Evolutionary conservation across 2,797 vertebrate species (phyloP).

Genomic region (Kryptopterus vitreolus): DNA sequence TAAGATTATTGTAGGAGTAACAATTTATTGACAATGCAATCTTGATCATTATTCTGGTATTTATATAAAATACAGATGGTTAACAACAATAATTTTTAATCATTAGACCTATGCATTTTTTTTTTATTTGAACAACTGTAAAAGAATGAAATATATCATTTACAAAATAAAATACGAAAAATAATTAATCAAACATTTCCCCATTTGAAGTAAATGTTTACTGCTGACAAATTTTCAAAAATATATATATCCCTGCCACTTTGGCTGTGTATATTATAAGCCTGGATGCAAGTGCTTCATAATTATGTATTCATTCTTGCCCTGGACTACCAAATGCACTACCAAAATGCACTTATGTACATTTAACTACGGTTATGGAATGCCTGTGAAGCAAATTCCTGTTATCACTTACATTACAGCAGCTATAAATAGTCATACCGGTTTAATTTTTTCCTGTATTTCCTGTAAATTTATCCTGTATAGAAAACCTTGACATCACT

Average conservation of each 20-base stretch:
- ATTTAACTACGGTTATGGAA: not conserved
- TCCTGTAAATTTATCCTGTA: too few relatives aligned
- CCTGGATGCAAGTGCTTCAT: not conserved
- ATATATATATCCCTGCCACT: not conserved
- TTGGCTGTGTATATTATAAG: not conserved
- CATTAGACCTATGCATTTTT: too few relatives aligned
- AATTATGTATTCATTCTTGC: not conserved
- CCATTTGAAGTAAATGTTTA: not conserved
- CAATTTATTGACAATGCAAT: too few relatives aligned
- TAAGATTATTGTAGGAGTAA: not conserved
- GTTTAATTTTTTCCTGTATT: not conserved
- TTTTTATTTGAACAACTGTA: too few relatives aligned
- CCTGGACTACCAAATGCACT: not conserved
- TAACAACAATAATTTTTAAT: too few relatives aligned
- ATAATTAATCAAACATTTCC: too few relatives aligned
- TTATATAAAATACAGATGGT: too few relatives aligned
- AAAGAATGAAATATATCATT: too few relatives aligned
- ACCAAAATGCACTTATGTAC: not conserved
- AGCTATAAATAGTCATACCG: not conserved
- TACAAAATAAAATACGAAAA: too few relatives aligned
- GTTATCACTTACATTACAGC: not conserved
- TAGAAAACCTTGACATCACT: too few relatives aligned
- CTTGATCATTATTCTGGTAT: too few relatives aligned
- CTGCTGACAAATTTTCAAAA: not conserved
- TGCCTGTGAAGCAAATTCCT: not conserved